Percentiles rank a stretch among this genome's conserved stretches.
These are phyloP conservation scores for Lacerta bilineata DNA, from an alignment of 2,797 vertebrate genomes.

Conservation along the genomic window DNA sequence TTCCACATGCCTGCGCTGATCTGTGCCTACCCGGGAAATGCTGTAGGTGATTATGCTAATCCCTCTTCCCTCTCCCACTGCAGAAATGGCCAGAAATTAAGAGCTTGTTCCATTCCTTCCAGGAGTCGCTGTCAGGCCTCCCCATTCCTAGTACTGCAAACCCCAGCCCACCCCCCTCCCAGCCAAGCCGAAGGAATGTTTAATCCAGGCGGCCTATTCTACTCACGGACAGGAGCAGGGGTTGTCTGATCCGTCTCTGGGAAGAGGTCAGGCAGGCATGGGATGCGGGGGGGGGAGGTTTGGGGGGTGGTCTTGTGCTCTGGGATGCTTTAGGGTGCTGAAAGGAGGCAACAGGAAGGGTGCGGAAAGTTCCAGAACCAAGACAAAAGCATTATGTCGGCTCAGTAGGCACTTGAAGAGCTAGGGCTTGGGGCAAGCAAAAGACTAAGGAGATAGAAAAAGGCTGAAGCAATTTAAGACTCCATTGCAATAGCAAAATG, in stretches of 20 bases:
- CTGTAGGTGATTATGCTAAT: constrained; percentile 64
- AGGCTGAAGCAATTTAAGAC: not conserved
- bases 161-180: constrained; percentile 61
- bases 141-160: constrained; percentile 72
- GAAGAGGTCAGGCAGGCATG: constrained; percentile 38
- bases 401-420: not conserved
- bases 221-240: constrained; percentile 35
- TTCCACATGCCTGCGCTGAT: constrained; percentile 68
- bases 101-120: constrained; percentile 4
- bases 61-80: constrained; percentile 31
- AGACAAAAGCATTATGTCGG: not conserved
- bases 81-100: constrained; percentile 33
- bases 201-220: constrained; percentile 44
- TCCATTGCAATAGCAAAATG: not conserved
- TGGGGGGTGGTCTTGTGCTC: not conserved
- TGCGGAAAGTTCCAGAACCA: not conserved
- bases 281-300: not conserved
- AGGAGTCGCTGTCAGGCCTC: constrained; percentile 22
- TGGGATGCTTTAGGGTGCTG: constrained; percentile 11
- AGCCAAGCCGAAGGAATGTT: constrained; percentile 35
- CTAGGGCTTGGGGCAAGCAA: no score
- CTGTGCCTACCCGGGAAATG: constrained; percentile 32
- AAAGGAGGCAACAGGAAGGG: not conserved
- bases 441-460: not conserved
- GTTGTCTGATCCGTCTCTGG: constrained; percentile 33